Percentiles rank a stretch among this genome's conserved stretches.
Evolutionary conservation across 1,140 invertebrate species (phyloP).

Genomic region (Hycleus phaleratus): DNA sequence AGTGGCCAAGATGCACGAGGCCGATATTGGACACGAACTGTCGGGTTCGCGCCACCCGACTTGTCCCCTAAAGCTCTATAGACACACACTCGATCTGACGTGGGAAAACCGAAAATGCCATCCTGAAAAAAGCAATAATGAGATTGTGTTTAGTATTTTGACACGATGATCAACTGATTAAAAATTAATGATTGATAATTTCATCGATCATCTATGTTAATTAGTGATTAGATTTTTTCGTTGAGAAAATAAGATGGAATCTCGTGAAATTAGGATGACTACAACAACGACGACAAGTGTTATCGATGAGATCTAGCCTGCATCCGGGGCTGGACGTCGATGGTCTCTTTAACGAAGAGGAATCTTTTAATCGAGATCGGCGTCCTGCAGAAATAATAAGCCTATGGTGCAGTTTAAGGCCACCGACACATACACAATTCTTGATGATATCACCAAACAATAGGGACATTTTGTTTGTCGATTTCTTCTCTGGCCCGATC

Average conservation of each 20-base stretch:
- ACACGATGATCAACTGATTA: too few relatives aligned
- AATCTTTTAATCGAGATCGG: slow-evolving; percentile 27
- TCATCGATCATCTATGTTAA: too few relatives aligned
- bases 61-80: slow-evolving; percentile 11
- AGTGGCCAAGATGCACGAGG: slow-evolving; percentile 29
- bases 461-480: slow-evolving; percentile 23
- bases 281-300: neutral
- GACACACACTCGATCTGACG: neutral
- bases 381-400: slow-evolving; percentile 26
- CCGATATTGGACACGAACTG: slow-evolving; percentile 28
- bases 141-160: too few relatives aligned
- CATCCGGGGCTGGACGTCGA: slow-evolving; percentile 24
- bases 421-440: slow-evolving; percentile 16
- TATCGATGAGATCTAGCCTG: slow-evolving; percentile 24
- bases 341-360: slow-evolving; percentile 29
- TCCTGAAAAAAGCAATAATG: neutral
- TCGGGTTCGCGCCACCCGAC: slow-evolving; percentile 26
- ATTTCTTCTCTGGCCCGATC: slow-evolving; percentile 7
- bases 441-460: slow-evolving; percentile 24
- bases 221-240: too few relatives aligned
- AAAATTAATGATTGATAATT: too few relatives aligned
- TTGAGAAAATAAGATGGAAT: too few relatives aligned
- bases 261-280: too few relatives aligned
- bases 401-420: slow-evolving; percentile 23
- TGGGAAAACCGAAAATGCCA: slow-evolving; percentile 3